Percentiles rank a stretch among this genome's conserved stretches.
phyloP scores from a whole-genome alignment of 1,140 invertebrate genomes.

The Bursaphelenchus mucronatus region DNA sequence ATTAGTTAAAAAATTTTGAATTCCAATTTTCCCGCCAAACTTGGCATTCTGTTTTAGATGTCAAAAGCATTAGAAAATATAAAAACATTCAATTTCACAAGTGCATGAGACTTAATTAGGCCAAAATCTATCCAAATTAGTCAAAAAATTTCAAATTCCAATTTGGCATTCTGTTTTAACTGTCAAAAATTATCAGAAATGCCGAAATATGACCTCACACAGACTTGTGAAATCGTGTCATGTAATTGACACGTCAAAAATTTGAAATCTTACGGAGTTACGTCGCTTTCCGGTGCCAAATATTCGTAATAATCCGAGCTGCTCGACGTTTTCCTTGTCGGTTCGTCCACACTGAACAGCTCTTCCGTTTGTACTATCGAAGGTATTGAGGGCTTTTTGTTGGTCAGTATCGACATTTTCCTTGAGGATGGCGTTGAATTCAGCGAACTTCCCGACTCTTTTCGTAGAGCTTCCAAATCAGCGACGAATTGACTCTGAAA shows the following conservation, averaged over 20 bases:
- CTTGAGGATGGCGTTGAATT: slow-evolving; percentile 17
- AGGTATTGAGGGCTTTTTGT: slow-evolving; percentile 41
- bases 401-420: slow-evolving; percentile 41
- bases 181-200: too few species aligned
- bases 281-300: slow-evolving; percentile 64
- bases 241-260: too few species aligned
- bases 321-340: slow-evolving; percentile 29
- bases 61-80: too few species aligned
- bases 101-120: too few species aligned
- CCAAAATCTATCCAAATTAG: too few species aligned
- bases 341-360: slow-evolving; percentile 33
- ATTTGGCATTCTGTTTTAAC: too few species aligned
- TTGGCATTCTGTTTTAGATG: too few species aligned
- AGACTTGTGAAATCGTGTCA: too few species aligned
- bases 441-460: slow-evolving; percentile 52
- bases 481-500: slow-evolving; percentile 50
- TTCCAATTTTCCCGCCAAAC: too few species aligned
- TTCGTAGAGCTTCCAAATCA: slow-evolving; percentile 53
- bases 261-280: slow-evolving; percentile 60
- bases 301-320: slow-evolving; percentile 40
- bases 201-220: not conserved
- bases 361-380: slow-evolving; percentile 17
- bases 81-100: too few species aligned
- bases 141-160: too few species aligned
- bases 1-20: too few species aligned